Base-by-base conservation (phyloP, 2,113 vertebrate species). In the Scophthalmus maximus region DNA sequence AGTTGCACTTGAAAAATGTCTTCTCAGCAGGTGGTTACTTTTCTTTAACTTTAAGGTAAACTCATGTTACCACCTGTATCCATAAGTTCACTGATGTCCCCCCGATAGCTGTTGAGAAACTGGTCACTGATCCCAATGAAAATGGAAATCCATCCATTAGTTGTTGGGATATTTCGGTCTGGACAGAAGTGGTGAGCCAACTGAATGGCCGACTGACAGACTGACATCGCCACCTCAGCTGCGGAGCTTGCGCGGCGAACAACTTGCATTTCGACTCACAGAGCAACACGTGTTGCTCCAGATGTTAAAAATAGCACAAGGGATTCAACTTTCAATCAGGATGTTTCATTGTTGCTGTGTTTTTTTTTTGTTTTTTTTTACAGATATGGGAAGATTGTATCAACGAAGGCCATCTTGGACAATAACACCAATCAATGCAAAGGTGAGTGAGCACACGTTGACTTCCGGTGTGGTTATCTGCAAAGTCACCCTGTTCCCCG, bases 381-480 rank as follows among this genome's bases (percentile, higher is more conserved):
- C 90, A 98, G 97, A 84, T 99, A 97, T 90, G 97, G 97, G 75
- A 99, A 98, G 95, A 98, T 99, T 89, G 97, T 98, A 82, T 99
- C 97, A 82, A 98, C 97, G 77, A 99, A 99, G 95, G 97, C 97
- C 92, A 98, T 99, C 91, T 94, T 99, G 85, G 97, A 99, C 95
- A 99, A 99, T 94, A 99, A 98, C 93, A 98, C 97, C 50, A 98
- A 98, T 94, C 97, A 98, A 73, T 99, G 97, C 91, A 99, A 99
- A 98, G 97, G 97, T 99, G 95, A 91, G 92, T 80, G 47, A 78
- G 22, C 58, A 68, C 58, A 27, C 18, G 2, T 1, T 40, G 42
- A 55, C 63, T 76, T 40, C 18, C 18, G 17, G 6, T 66, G 9
- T 36, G 25, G 2, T 65, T 55, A 27, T 36, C 20, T 73, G 26